phyloP scores from a whole-genome alignment of 2,113 vertebrate species.

The Platichthys stellatus region DNA sequence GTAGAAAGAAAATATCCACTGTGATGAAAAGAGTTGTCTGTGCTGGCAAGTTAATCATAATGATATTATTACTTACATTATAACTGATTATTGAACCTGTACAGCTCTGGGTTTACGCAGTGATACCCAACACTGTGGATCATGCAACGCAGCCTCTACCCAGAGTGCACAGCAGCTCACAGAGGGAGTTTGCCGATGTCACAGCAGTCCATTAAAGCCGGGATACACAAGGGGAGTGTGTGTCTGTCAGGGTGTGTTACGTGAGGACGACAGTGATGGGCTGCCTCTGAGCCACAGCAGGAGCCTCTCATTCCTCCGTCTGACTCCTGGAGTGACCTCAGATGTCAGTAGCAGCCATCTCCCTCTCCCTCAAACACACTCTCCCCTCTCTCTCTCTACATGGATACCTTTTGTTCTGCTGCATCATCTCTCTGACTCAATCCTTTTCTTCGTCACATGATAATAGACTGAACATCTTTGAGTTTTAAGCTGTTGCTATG shows the following conservation, averaged over 20 bases:
- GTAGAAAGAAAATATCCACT: no score
- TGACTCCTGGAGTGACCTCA: constrained; percentile 34
- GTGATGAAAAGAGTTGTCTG: no score
- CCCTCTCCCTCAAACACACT: neutral
- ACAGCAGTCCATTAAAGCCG: constrained; percentile 64
- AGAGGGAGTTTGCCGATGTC: constrained; percentile 49
- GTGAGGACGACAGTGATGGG: constrained; percentile 62
- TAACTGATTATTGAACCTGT: constrained; percentile 10
- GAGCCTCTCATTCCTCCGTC: constrained; percentile 28
- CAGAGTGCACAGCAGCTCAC: constrained; percentile 47
- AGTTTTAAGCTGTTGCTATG: neutral
- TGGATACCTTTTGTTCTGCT: constrained; percentile 7
- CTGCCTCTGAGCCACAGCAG: constrained; percentile 53
- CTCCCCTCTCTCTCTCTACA: constrained; percentile 4
- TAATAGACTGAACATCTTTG: neutral
- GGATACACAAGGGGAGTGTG: constrained; percentile 54
- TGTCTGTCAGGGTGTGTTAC: constrained; percentile 69
- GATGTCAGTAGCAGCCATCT: constrained; percentile 21
- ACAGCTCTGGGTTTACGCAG: constrained; percentile 5
- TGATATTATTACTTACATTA: no score
- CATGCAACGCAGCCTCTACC: neutral
- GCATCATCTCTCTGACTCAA: constrained; percentile 19
- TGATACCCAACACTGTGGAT: neutral
- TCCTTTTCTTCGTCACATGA: neutral
- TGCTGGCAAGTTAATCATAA: no score